phyloP scores from a whole-genome alignment of 2,797 vertebrate genomes.

The Parotocinclus haroldoi region DNA sequence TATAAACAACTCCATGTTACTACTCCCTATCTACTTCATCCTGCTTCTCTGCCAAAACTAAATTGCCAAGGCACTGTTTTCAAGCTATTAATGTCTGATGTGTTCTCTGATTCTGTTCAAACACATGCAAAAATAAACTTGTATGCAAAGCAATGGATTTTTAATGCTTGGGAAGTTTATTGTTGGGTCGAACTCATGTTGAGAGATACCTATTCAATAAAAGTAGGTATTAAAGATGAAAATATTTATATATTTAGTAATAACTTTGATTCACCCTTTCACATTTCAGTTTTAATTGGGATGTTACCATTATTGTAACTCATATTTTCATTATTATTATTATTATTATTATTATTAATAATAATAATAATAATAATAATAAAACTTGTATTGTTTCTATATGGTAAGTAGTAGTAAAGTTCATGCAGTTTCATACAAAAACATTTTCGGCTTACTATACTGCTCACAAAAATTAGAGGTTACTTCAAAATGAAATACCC shows the following conservation, averaged over 20 bases:
- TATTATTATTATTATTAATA: too few relatives aligned
- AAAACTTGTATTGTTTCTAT: too few relatives aligned
- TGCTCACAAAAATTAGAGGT: too few relatives aligned
- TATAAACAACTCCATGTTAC: neutral
- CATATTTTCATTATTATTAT: too few relatives aligned
- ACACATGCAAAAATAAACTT: constrained; percentile 37
- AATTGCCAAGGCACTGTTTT: constrained; percentile 16
- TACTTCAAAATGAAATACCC: too few relatives aligned
- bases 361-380: too few relatives aligned
- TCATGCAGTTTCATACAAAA: too few relatives aligned
- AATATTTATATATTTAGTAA: neutral
- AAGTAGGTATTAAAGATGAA: neutral
- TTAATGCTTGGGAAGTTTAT: neutral
- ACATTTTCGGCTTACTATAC: too few relatives aligned
- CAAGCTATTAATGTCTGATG: constrained; percentile 22
- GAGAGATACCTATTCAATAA: neutral
- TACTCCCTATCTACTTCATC: neutral
- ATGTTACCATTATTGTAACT: too few relatives aligned
- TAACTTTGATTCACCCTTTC: neutral
- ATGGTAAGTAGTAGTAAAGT: too few relatives aligned
- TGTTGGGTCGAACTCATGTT: too few relatives aligned
- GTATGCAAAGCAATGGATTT: constrained; percentile 21
- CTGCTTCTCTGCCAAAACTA: constrained; percentile 12
- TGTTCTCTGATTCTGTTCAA: constrained; percentile 8
- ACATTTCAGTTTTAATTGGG: neutral